phyloP scores from a whole-genome alignment of 2,888 invertebrate genomes.

The Drosophila maculinotata region DNA sequence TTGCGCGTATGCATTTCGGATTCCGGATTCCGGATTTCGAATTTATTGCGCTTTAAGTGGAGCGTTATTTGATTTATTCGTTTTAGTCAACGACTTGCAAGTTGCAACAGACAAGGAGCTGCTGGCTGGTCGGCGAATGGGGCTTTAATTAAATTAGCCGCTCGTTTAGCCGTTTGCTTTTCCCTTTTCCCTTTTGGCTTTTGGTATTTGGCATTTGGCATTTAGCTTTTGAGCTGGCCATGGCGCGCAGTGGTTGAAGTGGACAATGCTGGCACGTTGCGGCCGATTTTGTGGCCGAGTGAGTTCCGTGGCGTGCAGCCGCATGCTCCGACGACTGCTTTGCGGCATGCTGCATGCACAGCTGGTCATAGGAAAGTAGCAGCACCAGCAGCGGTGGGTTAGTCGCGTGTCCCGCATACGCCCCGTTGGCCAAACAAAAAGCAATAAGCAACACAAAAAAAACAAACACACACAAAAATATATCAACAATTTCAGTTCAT shows the following conservation, averaged over 20 bases:
- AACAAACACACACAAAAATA: not conserved
- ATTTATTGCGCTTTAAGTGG: slow-evolving; percentile 1
- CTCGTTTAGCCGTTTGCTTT: slow-evolving; percentile 28
- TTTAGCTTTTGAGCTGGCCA: slow-evolving; percentile 24
- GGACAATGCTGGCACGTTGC: slow-evolving; percentile 54
- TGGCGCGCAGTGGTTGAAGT: slow-evolving; percentile 24
- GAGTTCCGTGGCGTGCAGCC: slow-evolving; percentile 46
- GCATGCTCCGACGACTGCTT: slow-evolving; percentile 62
- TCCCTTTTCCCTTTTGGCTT: slow-evolving; percentile 8
- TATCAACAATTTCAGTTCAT: slow-evolving; percentile 33
- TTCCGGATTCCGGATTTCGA: too few species aligned
- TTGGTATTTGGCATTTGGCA: slow-evolving; percentile 12
- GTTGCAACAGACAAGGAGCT: not conserved
- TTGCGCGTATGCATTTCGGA: slow-evolving; percentile 20
- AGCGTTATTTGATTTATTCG: slow-evolving; percentile 4
- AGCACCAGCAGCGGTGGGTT: slow-evolving; percentile 19
- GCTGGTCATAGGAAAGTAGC: slow-evolving; percentile 43
- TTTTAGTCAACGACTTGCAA: not conserved
- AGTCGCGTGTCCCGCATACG: slow-evolving; percentile 48
- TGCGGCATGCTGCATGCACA: slow-evolving; percentile 56
- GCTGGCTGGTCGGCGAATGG: too few species aligned
- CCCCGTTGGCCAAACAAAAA: slow-evolving; percentile 33
- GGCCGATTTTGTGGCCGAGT: slow-evolving; percentile 67
- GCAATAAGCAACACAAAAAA: not conserved
- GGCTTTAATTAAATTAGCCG: slow-evolving; percentile 35